Base-by-base conservation (phyloP, 1,140 invertebrate genomes). In the Rhagoletis zephyria region DNA sequence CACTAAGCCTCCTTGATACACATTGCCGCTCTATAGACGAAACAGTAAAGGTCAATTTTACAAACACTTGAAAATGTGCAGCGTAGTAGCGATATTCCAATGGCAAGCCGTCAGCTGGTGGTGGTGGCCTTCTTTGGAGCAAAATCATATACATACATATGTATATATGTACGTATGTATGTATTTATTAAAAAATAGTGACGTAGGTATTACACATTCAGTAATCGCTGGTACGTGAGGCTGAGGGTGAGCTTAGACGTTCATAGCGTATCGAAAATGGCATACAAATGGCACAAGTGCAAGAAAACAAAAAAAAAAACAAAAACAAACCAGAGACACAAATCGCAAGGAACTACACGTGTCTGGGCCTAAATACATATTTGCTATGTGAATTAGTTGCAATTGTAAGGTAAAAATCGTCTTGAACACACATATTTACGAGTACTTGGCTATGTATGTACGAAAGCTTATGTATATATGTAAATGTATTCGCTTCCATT, bases 1-100 rank as follows among this genome's bases (percentile, higher is more conserved):
- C 30, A 40, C 30, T 10, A 40, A 40, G 19, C 7, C 64, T 67
- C 12, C 67, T n/a, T 12, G 16, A 45, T 45, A 42, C 42, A 6
- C 3, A 5, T 7, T 30, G 6, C n/a, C 45, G 16, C 16, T 3
- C 74, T 56, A 56, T 10, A 81, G 48, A n/a, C 74, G 45, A 42
- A 56, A 56, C 74, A 48, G 51, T 81, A 81, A 81, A 81, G 74
- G 74, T 81, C 48, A 81, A 81, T 81, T 81, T 19, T 81, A 81
- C 74, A 81, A 56, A 30, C 74, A n/a, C 74, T 81, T 59, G 74
- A 81, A 81, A 81, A 81, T 81, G 9, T 81, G 74, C 74, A 81
- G 45, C 74, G 74, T 81, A 56, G 74, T 56, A 81, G 45, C 16
- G 48, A 3, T 19, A 77, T 67, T 14, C 6, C 48, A 81, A 81